Evolutionary conservation across 2,113 vertebrate genomes (phyloP), one percentile per base, ranked within the genome.

Genomic region (Mirounga angustirostris): DNA sequence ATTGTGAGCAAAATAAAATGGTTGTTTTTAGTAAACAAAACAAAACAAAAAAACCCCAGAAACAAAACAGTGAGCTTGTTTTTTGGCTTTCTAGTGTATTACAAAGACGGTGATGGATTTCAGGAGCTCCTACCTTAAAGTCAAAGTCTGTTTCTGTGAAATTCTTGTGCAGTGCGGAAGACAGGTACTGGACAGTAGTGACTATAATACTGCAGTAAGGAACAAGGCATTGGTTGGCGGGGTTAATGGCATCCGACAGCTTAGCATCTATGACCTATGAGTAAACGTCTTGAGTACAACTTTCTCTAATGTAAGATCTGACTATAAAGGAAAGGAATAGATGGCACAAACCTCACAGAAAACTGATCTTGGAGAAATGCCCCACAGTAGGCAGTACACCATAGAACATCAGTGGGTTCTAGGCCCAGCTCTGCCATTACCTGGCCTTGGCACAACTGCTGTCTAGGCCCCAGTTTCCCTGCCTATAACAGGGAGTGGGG

Each of bases 111-210:
- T 56, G 58, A 93, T 5, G 14, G 30, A 52, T 95, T 95, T 93
- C 43, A 91, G 71, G 86, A 69, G 36, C 84, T 86, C 96, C 92
- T 98, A 99, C 99, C 99, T 99, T 99, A 96, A 99, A 99, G 98
- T 99, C 99, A 96, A 99, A 99, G 97, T 99, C 99, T 0, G 99
- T 98, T 30, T 99, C 99, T 1, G 99, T 99, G 95, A 99, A 99
- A 98, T 99, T 99, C 99, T 99, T 99, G 98, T 99, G 99, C 96
- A 99, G 99, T 16, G 99, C 99, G 76, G 99, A 99, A 24, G 99
- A 99, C 78, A 99, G 99, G 94, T 99, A 99, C 98, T 99, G 99
- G 83, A 99, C 99, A 2, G 99, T 99, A 89, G 99, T 99, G 95
- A 99, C 99, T 97, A 99, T 99, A 98, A 99, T 99, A 98, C 99